Evolutionary conservation across 2,113 vertebrate species (phyloP), one percentile per base, ranked within the genome.

Genomic region (Kryptolebias marmoratus): DNA sequence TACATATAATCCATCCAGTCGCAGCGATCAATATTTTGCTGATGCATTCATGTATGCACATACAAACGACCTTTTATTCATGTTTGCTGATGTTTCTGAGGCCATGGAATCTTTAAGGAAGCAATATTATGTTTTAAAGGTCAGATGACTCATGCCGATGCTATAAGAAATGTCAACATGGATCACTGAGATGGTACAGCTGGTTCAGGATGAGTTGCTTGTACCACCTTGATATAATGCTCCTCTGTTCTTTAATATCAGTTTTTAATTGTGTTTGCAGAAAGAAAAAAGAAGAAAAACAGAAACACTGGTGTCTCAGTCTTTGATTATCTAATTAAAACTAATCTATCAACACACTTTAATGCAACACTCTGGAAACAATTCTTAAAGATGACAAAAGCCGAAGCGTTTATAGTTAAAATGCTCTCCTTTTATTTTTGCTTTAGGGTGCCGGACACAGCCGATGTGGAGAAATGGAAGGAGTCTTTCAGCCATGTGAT

Each of bases 391-490:
- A 16, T 39, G 12, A 31, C 18, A n/a, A 59, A 59, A n/a, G 8
- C 1, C 1, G 39, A 18, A 39, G 16, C 16, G 7, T 52, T 52
- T 10, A n/a, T 18, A 52, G 5, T 5, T 52, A 52, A 52, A 52
- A 54, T 12, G 7, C 2, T 47, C 0, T 47, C 2, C 55, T 15
- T 72, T 22, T 73, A 11, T 55, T 14, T 71, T 22, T 73, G 14
- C 75, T 85, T 60, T 28, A 98, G 96, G 80, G 74, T 91, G 49
- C 91, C 92, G 44, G 88, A 88, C 66, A 90, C 91, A 60, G 90
- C 94, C 13, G 95, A 98, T 87, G 90, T 95, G 60, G 93, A 93
- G 68, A 95, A 95, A 86, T 99, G 97, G 96, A 95, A 94, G 79
- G 93, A 95, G 72, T 96, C 95, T 1, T 92, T 99, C 92, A 94